Percentiles rank a stretch among this genome's conserved stretches.
Conservation (phyloP, 2,888 invertebrate genomes). For the Disparrhopalites patrizii region DNA sequence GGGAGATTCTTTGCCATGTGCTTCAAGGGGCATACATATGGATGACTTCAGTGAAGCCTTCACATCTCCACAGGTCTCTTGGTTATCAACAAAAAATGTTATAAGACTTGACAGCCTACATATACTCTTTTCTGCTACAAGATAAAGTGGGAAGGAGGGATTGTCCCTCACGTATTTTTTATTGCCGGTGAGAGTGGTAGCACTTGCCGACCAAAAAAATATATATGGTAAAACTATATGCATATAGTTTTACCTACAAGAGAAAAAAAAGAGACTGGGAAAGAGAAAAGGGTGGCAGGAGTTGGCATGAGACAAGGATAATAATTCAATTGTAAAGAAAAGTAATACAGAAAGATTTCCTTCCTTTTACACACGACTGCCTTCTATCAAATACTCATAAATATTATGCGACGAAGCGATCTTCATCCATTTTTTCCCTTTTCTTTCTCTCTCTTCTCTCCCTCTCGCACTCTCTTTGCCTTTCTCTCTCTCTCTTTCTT, state of each 20-base stretch:
- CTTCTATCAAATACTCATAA: constrained; percentile 19
- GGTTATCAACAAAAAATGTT: too few species aligned
- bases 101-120: too few species aligned
- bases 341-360: constrained; percentile 12
- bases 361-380: constrained; percentile 12
- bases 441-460: constrained; percentile 6
- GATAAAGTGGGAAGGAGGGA: neutral
- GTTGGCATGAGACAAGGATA: constrained; percentile 12
- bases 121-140: too few species aligned
- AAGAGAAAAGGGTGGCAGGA: constrained; percentile 5
- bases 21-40: too few species aligned
- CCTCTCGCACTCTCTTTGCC: neutral
- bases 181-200: neutral
- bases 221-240: too few species aligned
- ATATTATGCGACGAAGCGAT: constrained; percentile 15
- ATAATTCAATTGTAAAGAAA: constrained; percentile 17
- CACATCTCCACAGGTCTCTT: too few species aligned
- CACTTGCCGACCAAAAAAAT: neutral
- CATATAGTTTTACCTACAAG: too few species aligned
- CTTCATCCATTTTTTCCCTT: constrained; percentile 11
- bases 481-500: neutral
- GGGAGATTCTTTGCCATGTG: too few species aligned
- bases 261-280: neutral
- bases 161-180: neutral
- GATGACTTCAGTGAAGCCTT: too few species aligned